A percentile compares a stretch with the other conserved stretches of the same genome.
phyloP scores from a whole-genome alignment of 2,888 invertebrate genomes.

The Muschampia plurimacula region DNA sequence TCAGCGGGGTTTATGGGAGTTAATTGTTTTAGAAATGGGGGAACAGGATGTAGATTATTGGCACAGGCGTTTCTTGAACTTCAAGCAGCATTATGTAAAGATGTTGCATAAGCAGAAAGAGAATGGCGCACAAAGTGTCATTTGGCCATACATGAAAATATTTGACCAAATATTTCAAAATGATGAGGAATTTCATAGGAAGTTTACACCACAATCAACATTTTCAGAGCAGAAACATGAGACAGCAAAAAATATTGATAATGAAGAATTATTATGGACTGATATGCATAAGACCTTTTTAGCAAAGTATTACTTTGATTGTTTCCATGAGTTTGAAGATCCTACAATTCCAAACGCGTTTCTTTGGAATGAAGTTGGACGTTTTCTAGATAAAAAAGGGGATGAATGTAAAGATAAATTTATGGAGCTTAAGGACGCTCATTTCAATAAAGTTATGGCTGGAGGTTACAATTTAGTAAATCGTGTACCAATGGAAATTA shows the following conservation, averaged over 20 bases:
- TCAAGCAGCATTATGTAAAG: constrained; percentile 73
- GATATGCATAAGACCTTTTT: constrained; percentile 68
- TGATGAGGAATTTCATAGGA: constrained; percentile 66
- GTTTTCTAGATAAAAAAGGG: constrained; percentile 66
- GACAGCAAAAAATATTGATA: constrained; percentile 28
- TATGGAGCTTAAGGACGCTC: constrained; percentile 58
- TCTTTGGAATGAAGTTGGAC: constrained; percentile 75
- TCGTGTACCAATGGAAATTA: constrained; percentile 65
- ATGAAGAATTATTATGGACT: constrained; percentile 57
- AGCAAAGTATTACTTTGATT: constrained; percentile 74
- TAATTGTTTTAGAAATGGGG: constrained; percentile 70
- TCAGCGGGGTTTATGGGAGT: constrained; percentile 70
- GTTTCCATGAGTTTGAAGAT: constrained; percentile 74
- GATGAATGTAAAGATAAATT: constrained; percentile 65
- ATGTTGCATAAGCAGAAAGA: constrained; percentile 63
- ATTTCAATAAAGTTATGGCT: constrained; percentile 60
- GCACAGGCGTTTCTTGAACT: constrained; percentile 75
- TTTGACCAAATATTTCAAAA: constrained; percentile 72
- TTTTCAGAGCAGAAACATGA: constrained; percentile 18
- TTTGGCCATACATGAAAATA: constrained; percentile 72
- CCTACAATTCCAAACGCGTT: constrained; percentile 72
- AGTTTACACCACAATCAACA: constrained; percentile 37
- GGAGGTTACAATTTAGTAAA: constrained; percentile 59
- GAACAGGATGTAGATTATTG: constrained; percentile 71
- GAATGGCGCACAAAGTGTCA: constrained; percentile 55